Evolutionary conservation across 2,113 vertebrate species (phyloP).

Genomic region (Bombycilla garrulus): DNA sequence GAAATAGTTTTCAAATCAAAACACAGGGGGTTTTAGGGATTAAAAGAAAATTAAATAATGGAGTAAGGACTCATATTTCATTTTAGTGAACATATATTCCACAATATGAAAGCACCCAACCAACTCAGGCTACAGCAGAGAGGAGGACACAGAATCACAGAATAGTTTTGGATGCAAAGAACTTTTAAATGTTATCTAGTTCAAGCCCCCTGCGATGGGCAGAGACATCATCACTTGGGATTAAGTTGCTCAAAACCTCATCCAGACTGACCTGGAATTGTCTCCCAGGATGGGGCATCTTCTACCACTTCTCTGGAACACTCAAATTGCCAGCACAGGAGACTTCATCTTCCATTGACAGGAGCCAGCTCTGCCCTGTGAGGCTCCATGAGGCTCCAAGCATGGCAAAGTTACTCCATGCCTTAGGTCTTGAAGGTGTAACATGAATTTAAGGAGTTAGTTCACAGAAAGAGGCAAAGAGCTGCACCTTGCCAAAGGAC

Average conservation of each 20-base stretch:
- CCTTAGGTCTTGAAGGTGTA: neutral
- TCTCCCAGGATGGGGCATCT: neutral
- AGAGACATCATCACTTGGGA: neutral
- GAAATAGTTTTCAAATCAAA: neutral
- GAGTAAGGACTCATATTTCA: neutral
- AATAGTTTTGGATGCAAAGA: neutral
- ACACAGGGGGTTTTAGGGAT: neutral
- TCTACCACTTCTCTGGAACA: neutral
- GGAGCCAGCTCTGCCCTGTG: too few relatives aligned
- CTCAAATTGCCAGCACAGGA: neutral
- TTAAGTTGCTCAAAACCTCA: neutral
- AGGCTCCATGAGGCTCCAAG: too few relatives aligned
- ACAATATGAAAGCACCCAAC: neutral
- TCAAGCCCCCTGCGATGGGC: neutral
- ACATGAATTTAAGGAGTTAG: neutral
- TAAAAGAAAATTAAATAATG: neutral
- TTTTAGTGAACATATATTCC: neutral
- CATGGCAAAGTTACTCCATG: too few relatives aligned
- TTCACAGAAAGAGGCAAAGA: neutral
- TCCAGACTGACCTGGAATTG: neutral
- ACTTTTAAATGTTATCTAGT: neutral
- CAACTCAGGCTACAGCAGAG: neutral
- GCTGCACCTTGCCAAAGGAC: neutral
- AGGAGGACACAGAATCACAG: neutral
- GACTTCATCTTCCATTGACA: too few relatives aligned